These are phyloP conservation scores for Musca vetustissima DNA, from an alignment of 1,140 invertebrate species.

Conservation along the genomic window DNA sequence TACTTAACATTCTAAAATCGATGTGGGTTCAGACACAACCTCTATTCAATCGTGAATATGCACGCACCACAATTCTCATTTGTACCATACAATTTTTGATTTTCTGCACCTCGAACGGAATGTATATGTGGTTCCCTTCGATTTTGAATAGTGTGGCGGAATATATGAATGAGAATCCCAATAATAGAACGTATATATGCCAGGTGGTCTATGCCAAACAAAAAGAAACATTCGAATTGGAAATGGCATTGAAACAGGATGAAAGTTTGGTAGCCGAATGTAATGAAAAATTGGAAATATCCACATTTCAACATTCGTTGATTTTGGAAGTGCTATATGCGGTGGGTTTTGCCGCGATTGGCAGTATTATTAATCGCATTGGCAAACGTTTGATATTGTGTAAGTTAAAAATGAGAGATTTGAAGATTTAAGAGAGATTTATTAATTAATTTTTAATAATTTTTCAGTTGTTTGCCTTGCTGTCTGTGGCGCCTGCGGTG, in stretches of 20 bases:
- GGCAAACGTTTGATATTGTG: constrained; percentile 33
- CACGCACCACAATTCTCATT: constrained; percentile 53
- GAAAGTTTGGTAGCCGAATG: constrained; percentile 2
- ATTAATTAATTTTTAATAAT: not conserved
- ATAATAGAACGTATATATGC: constrained; percentile 27
- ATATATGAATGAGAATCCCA: constrained; percentile 28
- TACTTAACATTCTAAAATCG: constrained; percentile 24
- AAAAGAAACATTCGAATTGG: constrained; percentile 9
- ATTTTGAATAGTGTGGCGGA: constrained; percentile 32
- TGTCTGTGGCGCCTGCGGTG: constrained; percentile 27
- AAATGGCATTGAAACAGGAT: not conserved
- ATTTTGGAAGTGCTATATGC: constrained; percentile 33
- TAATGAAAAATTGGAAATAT: constrained; percentile 30
- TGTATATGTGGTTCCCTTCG: constrained; percentile 36
- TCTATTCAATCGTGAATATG: constrained; percentile 55
- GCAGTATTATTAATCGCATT: constrained; percentile 28
- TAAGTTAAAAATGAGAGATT: constrained; percentile 21
- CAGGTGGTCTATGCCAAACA: constrained; percentile 29
- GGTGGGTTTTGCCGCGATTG: constrained; percentile 31
- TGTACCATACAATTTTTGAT: constrained; percentile 31
- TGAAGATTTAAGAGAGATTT: not conserved
- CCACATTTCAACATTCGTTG: constrained; percentile 31
- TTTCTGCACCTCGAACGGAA: constrained; percentile 34
- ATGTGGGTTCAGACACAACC: constrained; percentile 58
- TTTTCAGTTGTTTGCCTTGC: constrained; percentile 28